Conservation (phyloP, 2,113 vertebrate genomes). For the Clinocottus analis region DNA sequence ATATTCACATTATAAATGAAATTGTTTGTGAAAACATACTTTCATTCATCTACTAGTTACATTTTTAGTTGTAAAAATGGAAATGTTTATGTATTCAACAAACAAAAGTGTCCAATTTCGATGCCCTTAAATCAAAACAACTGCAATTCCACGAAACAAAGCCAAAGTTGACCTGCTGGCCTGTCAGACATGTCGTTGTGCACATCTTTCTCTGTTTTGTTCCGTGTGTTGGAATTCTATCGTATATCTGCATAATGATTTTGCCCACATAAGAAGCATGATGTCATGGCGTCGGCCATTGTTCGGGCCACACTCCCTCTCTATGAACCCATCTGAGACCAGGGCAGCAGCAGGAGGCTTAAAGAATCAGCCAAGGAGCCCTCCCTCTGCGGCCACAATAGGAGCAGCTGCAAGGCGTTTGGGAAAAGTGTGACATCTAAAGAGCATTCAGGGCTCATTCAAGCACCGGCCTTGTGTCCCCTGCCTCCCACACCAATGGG, state of each 20-base stretch:
- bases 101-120: not conserved
- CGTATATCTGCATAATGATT: conserved; percentile 48
- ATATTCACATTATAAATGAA: not conserved
- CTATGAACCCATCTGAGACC: conserved; percentile 65
- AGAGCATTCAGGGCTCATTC: conserved; percentile 74
- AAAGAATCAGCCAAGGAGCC: conserved; percentile 70
- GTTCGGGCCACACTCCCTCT: conserved; percentile 69
- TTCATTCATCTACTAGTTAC: not conserved
- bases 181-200: conserved; percentile 14
- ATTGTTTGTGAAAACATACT: not conserved
- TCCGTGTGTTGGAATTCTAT: conserved; percentile 76
- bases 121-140: not conserved
- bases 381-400: conserved; percentile 76
- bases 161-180: not conserved
- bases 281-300: conserved; percentile 72
- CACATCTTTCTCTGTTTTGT: not conserved
- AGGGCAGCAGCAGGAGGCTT: conserved; percentile 75
- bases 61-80: not conserved
- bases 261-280: conserved; percentile 59
- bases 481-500: conserved; percentile 55
- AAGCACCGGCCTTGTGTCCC: conserved; percentile 68
- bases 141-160: not conserved
- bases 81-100: not conserved
- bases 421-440: conserved; percentile 85
- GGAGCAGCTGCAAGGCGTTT: conserved; percentile 87